Evolutionary conservation across 2,113 vertebrate genomes (phyloP), one percentile per base, ranked within the genome.

Genomic region (Leuciscus idus): DNA sequence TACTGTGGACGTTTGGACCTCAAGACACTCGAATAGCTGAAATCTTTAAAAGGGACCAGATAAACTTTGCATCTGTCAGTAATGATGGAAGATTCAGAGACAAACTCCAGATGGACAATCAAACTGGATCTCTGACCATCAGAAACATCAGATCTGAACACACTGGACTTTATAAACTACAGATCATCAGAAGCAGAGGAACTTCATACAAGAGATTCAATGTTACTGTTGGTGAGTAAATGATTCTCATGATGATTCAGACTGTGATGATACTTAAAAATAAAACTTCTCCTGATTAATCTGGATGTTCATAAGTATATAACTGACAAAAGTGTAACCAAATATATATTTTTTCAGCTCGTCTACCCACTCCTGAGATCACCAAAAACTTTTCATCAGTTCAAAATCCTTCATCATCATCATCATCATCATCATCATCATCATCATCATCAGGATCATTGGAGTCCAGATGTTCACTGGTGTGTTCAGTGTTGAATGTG

Each of bases 61-160:
- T 33, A 33, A 33, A 33, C 30, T 33, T 33, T 33, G 30, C 2
- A 33, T 33, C 30, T 33, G 30, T 33, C 30, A 33, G 30, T 33
- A 33, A 33, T 33, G 30, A 33, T 33, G 30, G 30, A 33, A 33
- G 0, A 17, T 75, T 75, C 15, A 13, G 6, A 1, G 6, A 30
- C 6, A 28, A 15, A 30, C 46, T 76, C 0, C 11, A 72, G 50
- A 0, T 73, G 13, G 30, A 83, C 33, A 19, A 0, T 72, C 19
- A 43, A 4, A 83, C 81, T 73, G 81, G 30, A 83, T 72, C 81
- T 73, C 66, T 83, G 48, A 83, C 21, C 50, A 59, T 83, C 81
- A 83, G 19, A 59, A 70, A 83, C 81, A 73, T 28, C 81, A 83
- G 1, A 19, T 12, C 4, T 4, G 23, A 23, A 43, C 6, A 73